Base-by-base conservation (phyloP, 2,888 invertebrate species). In the Phania funesta region DNA sequence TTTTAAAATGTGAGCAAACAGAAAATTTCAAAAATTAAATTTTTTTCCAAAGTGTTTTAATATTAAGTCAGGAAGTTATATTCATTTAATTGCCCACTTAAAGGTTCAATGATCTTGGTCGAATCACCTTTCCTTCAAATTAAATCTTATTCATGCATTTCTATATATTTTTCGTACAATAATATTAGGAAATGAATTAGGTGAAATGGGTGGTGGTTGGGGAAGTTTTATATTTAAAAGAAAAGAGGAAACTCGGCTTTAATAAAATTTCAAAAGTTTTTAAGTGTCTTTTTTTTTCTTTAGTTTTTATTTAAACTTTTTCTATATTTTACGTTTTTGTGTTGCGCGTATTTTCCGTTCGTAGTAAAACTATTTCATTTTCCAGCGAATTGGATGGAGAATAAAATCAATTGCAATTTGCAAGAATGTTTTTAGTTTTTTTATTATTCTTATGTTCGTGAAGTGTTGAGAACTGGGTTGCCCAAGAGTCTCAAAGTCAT, bases 11-110 rank as follows among this genome's bases (percentile, higher is more conserved):
- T n/a, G n/a, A n/a, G n/a, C n/a, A n/a, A n/a, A n/a, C n/a, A n/a
- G n/a, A n/a, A n/a, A n/a, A n/a, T n/a, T n/a, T n/a, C n/a, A n/a
- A n/a, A n/a, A n/a, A n/a, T n/a, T n/a, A n/a, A n/a, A n/a, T n/a
- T n/a, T n/a, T n/a, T n/a, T n/a, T n/a, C n/a, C n/a, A n/a, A n/a
- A n/a, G n/a, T 38, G 62, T 70, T 80, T 18, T 83, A 74, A 84
- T 77, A 79, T 76, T 68, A 76, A 52, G n/a, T n/a, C n/a, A 84
- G 85, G 86, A 86, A 86, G 86, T 86, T 89, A 90, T 89, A 90
- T 90, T 88, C 88, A 90, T 89, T 87, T 89, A 90, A 89, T 90
- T 90, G 90, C 87, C 88, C 89, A 89, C 87, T 89, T 88, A 89
- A 89, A 88, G 86, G 87, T 86, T 88, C 88, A 89, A 86, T 88